These are phyloP conservation scores for Berghia stephanieae DNA, from an alignment of 1,140 invertebrate genomes.

Conservation along the genomic window DNA sequence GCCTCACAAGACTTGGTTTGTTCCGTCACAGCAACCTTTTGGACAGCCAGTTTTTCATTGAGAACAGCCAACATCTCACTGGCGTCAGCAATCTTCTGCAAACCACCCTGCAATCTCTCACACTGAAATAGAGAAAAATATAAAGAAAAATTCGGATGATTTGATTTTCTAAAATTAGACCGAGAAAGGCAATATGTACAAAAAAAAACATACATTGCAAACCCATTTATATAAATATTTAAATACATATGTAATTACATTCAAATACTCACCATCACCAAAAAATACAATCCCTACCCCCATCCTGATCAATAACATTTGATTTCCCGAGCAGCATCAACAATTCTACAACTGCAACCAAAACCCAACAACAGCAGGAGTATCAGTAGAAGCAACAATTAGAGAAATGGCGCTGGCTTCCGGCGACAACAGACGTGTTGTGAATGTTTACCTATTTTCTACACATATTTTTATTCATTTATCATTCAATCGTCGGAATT, in stretches of 20 bases:
- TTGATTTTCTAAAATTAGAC: neutral
- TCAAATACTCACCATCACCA: too few species aligned
- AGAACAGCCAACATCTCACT: slow-evolving; percentile 77
- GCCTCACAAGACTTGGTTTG: slow-evolving; percentile 80
- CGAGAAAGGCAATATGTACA: neutral
- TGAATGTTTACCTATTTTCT: too few species aligned
- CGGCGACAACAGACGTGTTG: too few species aligned
- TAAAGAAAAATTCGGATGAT: neutral
- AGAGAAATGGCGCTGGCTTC: too few species aligned
- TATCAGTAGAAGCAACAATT: too few species aligned
- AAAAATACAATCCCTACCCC: too few species aligned
- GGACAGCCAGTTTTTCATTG: slow-evolving; percentile 79
- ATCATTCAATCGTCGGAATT: too few species aligned
- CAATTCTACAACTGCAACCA: too few species aligned
- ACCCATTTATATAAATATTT: neutral
- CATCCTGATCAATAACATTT: too few species aligned
- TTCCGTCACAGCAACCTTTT: slow-evolving; percentile 79
- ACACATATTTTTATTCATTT: too few species aligned
- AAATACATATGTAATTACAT: slow-evolving; percentile 10
- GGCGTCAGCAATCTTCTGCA: slow-evolving; percentile 83
- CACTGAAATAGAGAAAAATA: slow-evolving; percentile 67
- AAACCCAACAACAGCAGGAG: too few species aligned
- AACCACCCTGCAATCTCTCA: slow-evolving; percentile 75
- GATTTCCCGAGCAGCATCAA: too few species aligned
- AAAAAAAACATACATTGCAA: neutral